These are phyloP conservation scores for Caenorhabditis drosophilae DNA, from an alignment of 2,888 invertebrate genomes.

Conservation along the genomic window DNA sequence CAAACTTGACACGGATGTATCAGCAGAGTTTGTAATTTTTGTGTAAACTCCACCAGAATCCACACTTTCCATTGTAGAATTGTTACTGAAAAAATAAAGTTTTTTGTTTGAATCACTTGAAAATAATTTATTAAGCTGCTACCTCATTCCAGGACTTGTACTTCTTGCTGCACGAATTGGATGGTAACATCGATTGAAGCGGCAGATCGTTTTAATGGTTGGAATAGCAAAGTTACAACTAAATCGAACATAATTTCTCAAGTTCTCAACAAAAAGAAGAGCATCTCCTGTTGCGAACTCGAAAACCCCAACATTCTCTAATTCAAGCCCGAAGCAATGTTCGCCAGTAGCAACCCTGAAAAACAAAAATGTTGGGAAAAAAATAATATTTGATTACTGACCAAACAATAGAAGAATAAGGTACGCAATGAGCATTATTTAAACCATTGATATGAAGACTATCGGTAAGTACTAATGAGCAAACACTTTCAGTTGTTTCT, in stretches of 20 bases:
- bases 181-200: conserved; percentile 33
- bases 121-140: background rate
- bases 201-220: conserved; percentile 28
- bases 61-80: conserved; percentile 40
- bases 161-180: conserved; percentile 21
- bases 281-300: conserved; percentile 38
- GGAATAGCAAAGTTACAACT: conserved; percentile 36
- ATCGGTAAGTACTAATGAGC: conserved; percentile 22
- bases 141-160: conserved; percentile 27
- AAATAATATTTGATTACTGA: conserved; percentile 2
- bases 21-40: conserved; percentile 30
- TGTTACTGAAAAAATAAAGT: conserved; percentile 22
- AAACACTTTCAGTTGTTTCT: conserved; percentile 39
- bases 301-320: conserved; percentile 32
- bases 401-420: conserved; percentile 37
- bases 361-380: background rate
- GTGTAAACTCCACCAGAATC: conserved; percentile 37
- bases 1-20: conserved; percentile 33
- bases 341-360: conserved; percentile 49
- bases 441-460: conserved; percentile 29
- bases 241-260: conserved; percentile 35
- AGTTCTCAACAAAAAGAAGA: conserved; percentile 26
- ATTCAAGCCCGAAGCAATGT: conserved; percentile 43
- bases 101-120: no score
- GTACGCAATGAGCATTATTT: conserved; percentile 22